phyloP scores from a whole-genome alignment of 2,888 invertebrate genomes.

The Laspeyria flexula region DNA sequence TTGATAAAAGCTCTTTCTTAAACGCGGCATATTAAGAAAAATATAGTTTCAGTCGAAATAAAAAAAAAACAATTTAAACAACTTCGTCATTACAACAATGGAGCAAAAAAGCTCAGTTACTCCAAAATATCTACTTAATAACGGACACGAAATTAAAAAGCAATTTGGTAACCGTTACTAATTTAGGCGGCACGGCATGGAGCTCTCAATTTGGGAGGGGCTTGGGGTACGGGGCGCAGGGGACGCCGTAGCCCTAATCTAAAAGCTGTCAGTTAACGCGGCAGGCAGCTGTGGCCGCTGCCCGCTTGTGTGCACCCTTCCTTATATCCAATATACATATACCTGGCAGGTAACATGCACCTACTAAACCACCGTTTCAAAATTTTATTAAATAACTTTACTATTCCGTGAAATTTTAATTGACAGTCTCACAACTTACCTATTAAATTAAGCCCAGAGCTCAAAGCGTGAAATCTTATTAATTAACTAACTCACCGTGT shows the following conservation, averaged over 20 bases:
- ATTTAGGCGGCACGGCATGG: conserved; percentile 76
- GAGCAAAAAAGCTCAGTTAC: conserved; percentile 50
- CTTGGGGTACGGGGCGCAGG: conserved; percentile 46
- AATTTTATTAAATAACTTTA: conserved; percentile 23
- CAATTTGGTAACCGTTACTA: conserved; percentile 85
- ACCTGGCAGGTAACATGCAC: conserved; percentile 37
- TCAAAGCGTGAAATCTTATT: conserved; percentile 63
- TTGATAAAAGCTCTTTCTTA: neutral
- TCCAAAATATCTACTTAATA: conserved; percentile 70
- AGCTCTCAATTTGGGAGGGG: conserved; percentile 80
- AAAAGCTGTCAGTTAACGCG: conserved; percentile 82
- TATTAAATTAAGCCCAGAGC: conserved; percentile 53
- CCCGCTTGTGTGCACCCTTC: conserved; percentile 59
- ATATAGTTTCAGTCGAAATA: conserved; percentile 6
- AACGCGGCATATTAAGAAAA: neutral
- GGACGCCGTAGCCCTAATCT: conserved; percentile 74
- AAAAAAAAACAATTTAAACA: conserved; percentile 13
- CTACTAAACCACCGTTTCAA: conserved; percentile 22
- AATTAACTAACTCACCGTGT: conserved; percentile 63
- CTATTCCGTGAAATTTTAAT: conserved; percentile 55
- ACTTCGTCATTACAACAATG: conserved; percentile 24
- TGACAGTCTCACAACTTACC: conserved; percentile 53
- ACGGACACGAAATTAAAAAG: conserved; percentile 81
- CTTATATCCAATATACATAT: conserved; percentile 58
- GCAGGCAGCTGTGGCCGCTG: conserved; percentile 72